Conservation (phyloP, 2,113 vertebrate genomes). For the Hippolais icterina region DNA sequence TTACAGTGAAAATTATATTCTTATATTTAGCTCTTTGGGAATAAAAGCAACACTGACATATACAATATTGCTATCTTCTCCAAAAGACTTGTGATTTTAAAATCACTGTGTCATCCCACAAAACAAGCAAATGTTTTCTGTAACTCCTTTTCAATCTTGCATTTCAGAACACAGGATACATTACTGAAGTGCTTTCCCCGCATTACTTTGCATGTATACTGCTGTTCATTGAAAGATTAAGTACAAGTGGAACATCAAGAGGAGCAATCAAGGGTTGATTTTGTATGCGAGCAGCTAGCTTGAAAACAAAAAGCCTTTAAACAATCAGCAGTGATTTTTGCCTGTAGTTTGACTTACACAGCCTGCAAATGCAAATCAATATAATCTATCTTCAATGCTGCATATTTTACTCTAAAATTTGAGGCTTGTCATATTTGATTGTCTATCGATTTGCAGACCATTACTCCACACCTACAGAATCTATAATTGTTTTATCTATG, state of each 20-base stretch:
- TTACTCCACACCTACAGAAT: background rate
- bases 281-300: background rate
- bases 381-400: background rate
- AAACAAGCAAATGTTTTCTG: background rate
- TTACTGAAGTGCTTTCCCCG: background rate
- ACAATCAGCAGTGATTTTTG: conserved; percentile 48
- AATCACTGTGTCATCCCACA: conserved; percentile 10
- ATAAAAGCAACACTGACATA: background rate
- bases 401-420: background rate
- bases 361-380: background rate
- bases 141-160: background rate
- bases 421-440: background rate
- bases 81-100: background rate
- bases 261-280: conserved; percentile 41
- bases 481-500: background rate
- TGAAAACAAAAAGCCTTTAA: conserved; percentile 33
- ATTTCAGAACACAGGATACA: background rate
- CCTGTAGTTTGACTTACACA: background rate
- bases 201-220: background rate
- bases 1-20: background rate
- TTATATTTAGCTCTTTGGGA: background rate
- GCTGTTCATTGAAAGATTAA: conserved; percentile 16
- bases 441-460: background rate
- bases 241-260: conserved; percentile 28
- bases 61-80: background rate